A percentile compares a stretch with the other conserved stretches of the same genome.
Conservation (phyloP, 2,797 vertebrate species). For the Xenops minutus region DNA sequence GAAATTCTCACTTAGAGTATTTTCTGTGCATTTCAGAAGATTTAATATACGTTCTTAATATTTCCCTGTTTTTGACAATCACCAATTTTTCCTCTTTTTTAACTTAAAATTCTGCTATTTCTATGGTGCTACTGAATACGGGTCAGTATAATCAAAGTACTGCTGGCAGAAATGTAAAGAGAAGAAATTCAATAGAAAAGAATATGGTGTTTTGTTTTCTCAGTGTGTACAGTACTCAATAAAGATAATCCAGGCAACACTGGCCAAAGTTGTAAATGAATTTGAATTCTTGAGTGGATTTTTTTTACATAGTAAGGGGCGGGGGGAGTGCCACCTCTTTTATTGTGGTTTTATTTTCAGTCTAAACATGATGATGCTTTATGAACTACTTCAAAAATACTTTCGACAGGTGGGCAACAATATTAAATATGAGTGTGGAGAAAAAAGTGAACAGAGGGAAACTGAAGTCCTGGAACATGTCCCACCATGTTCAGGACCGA, state of each 20-base stretch:
- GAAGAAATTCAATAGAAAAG: not conserved
- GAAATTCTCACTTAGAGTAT: not conserved
- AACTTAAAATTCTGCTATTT: not conserved
- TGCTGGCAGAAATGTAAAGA: constrained; percentile 26
- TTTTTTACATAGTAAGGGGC: not conserved
- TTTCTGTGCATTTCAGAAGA: constrained; percentile 8
- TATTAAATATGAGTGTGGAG: not conserved
- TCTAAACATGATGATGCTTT: not conserved
- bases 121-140: constrained; percentile 24
- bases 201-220: not conserved
- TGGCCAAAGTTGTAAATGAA: not conserved
- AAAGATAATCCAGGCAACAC: constrained; percentile 21
- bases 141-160: constrained; percentile 30
- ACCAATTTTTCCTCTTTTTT: not conserved
- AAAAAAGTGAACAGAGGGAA: not conserved
- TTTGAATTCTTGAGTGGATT: not conserved
- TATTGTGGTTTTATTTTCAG: not conserved
- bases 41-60: not conserved
- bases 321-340: not conserved
- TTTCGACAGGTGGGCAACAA: not conserved
- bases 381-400: not conserved
- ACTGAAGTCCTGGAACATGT: not conserved
- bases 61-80: not conserved
- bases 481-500: not conserved
- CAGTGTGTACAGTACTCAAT: constrained; percentile 17